Evolutionary conservation across 2,113 vertebrate species (phyloP).

Genomic region (Reinhardtius hippoglossoides): DNA sequence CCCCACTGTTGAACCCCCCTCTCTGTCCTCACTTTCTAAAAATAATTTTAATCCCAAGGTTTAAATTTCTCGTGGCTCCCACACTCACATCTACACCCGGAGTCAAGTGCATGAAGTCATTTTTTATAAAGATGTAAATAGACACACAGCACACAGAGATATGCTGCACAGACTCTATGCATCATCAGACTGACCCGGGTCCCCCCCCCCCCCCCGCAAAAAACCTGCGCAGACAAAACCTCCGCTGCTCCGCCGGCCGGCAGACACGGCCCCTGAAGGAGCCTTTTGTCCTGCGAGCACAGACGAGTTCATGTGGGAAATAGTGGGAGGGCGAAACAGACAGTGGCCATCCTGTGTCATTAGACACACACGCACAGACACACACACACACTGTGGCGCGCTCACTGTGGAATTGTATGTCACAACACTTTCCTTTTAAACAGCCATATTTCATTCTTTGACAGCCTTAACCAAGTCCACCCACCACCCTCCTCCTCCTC

Average conservation of each 20-base stretch:
- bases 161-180: background rate
- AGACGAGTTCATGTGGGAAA: constrained; percentile 68
- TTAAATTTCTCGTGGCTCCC: too few species aligned
- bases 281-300: constrained; percentile 61
- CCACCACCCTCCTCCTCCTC: background rate
- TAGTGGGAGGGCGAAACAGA: constrained; percentile 67
- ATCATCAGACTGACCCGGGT: constrained; percentile 1
- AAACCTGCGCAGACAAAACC: constrained; percentile 43
- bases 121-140: background rate
- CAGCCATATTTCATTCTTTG: constrained; percentile 59
- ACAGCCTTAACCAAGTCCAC: constrained; percentile 55
- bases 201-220: constrained; percentile 3
- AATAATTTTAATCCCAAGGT: background rate
- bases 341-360: constrained; percentile 67
- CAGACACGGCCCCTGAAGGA: constrained; percentile 62
- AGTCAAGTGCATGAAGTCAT: background rate
- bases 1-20: background rate
- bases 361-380: constrained; percentile 47
- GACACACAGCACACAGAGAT: background rate
- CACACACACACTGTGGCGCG: constrained; percentile 42
- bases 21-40: background rate
- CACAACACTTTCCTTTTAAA: constrained; percentile 73
- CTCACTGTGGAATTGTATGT: constrained; percentile 61
- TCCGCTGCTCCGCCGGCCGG: constrained; percentile 32
- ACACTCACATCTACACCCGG: background rate